Conservation (phyloP, 92 coral and sea anemone species). For the Porites rus region DNA sequence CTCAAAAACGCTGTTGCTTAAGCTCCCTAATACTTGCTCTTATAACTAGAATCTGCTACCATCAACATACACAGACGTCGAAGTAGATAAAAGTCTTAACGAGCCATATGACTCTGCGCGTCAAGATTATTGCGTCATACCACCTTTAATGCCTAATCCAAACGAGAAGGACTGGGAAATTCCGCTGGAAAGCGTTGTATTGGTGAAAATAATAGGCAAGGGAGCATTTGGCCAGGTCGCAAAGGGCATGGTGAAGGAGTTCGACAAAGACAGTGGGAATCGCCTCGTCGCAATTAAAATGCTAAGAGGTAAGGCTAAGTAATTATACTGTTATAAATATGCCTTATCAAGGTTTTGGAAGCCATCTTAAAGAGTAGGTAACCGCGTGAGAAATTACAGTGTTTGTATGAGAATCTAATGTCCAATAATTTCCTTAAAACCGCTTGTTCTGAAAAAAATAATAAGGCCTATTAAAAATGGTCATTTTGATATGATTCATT, state of each 20-base stretch:
- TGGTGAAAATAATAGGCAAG: constrained; percentile 72
- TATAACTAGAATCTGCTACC: neutral
- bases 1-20: neutral
- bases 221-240: constrained; percentile 83
- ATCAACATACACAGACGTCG: neutral
- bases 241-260: constrained; percentile 52
- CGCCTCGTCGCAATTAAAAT: constrained; percentile 72
- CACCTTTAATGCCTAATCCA: constrained; percentile 24
- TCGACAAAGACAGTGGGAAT: constrained; percentile 36
- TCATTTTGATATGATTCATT: neutral
- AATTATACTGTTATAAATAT: no score
- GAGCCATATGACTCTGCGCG: neutral
- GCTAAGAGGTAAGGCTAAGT: constrained; percentile 55
- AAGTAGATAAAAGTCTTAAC: neutral
- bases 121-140: constrained; percentile 41
- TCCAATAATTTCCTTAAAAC: no score
- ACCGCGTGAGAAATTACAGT: no score
- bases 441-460: no score
- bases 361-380: no score
- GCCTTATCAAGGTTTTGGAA: no score
- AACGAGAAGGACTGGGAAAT: constrained; percentile 61
- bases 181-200: constrained; percentile 64
- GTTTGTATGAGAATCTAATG: no score
- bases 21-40: neutral
- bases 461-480: neutral